Evolutionary conservation across 2,797 vertebrate species (phyloP).

Genomic region (Phrynocephalus forsythii): DNA sequence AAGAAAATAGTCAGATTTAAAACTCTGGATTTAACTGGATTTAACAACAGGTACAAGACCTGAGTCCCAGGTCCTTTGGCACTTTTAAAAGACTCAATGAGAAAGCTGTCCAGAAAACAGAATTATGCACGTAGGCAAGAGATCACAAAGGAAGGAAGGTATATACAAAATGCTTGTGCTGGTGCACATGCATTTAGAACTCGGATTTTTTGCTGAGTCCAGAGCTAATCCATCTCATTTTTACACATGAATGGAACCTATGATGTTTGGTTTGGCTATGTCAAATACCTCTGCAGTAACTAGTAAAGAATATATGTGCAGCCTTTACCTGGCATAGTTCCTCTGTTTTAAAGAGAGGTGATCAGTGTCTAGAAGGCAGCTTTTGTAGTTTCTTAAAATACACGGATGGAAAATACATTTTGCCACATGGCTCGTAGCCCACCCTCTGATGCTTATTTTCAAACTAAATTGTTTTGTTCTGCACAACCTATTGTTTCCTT

Average conservation of each 20-base stretch:
- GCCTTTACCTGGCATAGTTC: constrained; percentile 37
- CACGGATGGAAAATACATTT: constrained; percentile 65
- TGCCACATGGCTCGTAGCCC: constrained; percentile 57
- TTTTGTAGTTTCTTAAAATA: constrained; percentile 65
- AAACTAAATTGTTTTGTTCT: constrained; percentile 71
- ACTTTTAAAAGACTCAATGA: background rate
- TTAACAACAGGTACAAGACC: background rate
- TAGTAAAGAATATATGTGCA: background rate
- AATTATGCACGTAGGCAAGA: constrained; percentile 1
- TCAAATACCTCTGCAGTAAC: background rate
- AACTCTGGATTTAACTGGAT: background rate
- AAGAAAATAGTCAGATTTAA: too few species aligned
- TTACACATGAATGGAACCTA: constrained; percentile 11
- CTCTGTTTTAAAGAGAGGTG: constrained; percentile 54
- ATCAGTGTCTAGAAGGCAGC: constrained; percentile 25
- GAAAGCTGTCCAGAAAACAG: background rate
- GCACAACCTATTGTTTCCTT: constrained; percentile 62
- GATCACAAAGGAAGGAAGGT: constrained; percentile 7
- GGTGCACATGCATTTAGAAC: constrained; percentile 31
- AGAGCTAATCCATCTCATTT: constrained; percentile 37
- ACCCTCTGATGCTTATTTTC: constrained; percentile 67
- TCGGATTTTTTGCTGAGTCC: constrained; percentile 25
- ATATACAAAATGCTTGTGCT: constrained; percentile 13
- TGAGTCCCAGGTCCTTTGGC: background rate
- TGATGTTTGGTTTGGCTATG: constrained; percentile 60